These are phyloP conservation scores for Drosophila truncata DNA, from an alignment of 1,140 invertebrate genomes.

Conservation along the genomic window DNA sequence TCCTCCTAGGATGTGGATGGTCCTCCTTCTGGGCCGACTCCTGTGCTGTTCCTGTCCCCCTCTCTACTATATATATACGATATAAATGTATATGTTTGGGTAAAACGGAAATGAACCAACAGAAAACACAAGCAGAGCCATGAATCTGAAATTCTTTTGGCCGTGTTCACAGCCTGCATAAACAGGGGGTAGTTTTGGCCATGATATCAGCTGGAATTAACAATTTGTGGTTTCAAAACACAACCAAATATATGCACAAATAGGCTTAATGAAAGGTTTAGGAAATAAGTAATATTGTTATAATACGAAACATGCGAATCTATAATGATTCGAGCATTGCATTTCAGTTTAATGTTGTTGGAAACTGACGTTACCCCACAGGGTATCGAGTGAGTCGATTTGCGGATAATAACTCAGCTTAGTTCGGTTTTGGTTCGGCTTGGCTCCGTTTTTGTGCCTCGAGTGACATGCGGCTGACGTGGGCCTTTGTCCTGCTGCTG, in stretches of 20 bases:
- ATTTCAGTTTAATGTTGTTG: neutral
- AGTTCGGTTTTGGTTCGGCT: slow-evolving; percentile 20
- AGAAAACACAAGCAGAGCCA: slow-evolving; percentile 69
- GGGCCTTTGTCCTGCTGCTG: slow-evolving; percentile 46
- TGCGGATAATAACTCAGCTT: neutral
- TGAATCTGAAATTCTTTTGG: slow-evolving; percentile 77
- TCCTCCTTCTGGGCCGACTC: slow-evolving; percentile 7
- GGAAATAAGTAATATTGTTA: neutral
- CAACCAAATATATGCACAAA: neutral
- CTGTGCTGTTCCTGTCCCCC: neutral
- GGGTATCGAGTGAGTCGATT: neutral
- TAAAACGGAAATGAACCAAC: slow-evolving; percentile 75
- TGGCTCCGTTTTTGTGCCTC: slow-evolving; percentile 58
- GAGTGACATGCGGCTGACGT: slow-evolving; percentile 76
- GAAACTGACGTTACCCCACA: neutral
- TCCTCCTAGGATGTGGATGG: slow-evolving; percentile 44
- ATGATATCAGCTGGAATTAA: neutral
- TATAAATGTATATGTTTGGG: slow-evolving; percentile 34
- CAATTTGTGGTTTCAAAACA: neutral
- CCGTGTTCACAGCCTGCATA: slow-evolving; percentile 5
- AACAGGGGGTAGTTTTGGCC: slow-evolving; percentile 1
- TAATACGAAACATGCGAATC: neutral
- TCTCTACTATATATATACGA: neutral
- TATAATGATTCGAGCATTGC: neutral
- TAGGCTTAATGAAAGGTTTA: no score